Percentiles rank a stretch among this genome's conserved stretches.
phyloP scores from a whole-genome alignment of 2,888 invertebrate species.

The Macrosiphum euphorbiae region DNA sequence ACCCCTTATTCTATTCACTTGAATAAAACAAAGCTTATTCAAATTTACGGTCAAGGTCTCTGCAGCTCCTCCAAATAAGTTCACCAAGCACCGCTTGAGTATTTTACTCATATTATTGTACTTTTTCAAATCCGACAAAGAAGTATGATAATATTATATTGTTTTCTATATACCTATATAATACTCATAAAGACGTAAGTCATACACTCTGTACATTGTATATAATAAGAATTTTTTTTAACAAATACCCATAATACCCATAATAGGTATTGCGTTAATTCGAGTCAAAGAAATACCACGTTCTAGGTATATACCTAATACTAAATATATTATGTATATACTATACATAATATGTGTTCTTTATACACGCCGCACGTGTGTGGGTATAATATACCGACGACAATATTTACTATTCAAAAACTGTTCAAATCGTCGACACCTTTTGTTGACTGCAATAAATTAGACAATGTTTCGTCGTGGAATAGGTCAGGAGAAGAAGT shows the following conservation, averaged over 20 bases:
- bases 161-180: neutral
- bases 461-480: neutral
- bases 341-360: neutral
- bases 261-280: neutral
- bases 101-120: neutral
- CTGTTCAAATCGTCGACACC: neutral
- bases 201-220: neutral
- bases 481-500: constrained; percentile 34
- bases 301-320: neutral
- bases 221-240: neutral
- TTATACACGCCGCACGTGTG: neutral
- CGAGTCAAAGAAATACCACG: neutral
- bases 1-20: neutral
- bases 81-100: neutral
- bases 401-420: constrained; percentile 38
- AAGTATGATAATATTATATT: neutral
- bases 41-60: neutral
- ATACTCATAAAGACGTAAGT: neutral
- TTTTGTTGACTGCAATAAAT: neutral
- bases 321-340: neutral
- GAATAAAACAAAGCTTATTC: neutral
- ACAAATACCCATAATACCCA: neutral
- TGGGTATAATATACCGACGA: neutral
- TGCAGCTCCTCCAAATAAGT: neutral
- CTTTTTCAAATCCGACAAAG: neutral